Conservation (phyloP, 1,140 invertebrate species). For the Trichonephila inaurata region DNA sequence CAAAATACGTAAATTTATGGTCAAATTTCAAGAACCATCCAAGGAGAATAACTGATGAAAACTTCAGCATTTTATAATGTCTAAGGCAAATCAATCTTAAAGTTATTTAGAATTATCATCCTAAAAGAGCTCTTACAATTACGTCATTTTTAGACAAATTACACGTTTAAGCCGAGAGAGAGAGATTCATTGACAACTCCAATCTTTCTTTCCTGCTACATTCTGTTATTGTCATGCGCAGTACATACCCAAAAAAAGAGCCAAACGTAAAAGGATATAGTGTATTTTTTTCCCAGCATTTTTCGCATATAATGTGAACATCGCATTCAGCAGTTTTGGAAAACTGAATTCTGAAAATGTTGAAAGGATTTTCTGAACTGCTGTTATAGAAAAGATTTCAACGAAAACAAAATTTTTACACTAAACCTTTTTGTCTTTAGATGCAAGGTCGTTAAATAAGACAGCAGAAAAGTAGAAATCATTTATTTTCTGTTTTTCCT, state of each 20-base stretch:
- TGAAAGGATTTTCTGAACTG: conserved; percentile 20
- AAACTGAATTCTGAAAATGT: conserved; percentile 8
- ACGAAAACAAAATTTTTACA: conserved; percentile 7
- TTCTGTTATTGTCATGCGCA: background rate
- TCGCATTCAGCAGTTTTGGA: conserved; percentile 25
- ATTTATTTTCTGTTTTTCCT: background rate
- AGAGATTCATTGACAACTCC: too few species aligned
- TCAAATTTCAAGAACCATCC: too few species aligned
- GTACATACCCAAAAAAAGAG: background rate
- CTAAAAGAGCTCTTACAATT: too few species aligned
- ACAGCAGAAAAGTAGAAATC: background rate
- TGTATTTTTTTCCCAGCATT: background rate
- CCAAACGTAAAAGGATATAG: background rate
- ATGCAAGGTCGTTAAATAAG: background rate
- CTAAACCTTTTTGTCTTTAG: background rate
- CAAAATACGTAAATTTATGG: too few species aligned
- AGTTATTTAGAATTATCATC: too few species aligned
- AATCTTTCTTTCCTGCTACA: too few species aligned
- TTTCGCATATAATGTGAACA: background rate
- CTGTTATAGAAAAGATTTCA: background rate
- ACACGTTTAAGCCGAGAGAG: too few species aligned
- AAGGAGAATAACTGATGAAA: too few species aligned
- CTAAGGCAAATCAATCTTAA: too few species aligned
- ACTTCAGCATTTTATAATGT: too few species aligned
- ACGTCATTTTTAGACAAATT: too few species aligned